Percentiles rank a stretch among this genome's conserved stretches.
Conservation (phyloP, 2,113 vertebrate genomes). For the Leuciscus idus region DNA sequence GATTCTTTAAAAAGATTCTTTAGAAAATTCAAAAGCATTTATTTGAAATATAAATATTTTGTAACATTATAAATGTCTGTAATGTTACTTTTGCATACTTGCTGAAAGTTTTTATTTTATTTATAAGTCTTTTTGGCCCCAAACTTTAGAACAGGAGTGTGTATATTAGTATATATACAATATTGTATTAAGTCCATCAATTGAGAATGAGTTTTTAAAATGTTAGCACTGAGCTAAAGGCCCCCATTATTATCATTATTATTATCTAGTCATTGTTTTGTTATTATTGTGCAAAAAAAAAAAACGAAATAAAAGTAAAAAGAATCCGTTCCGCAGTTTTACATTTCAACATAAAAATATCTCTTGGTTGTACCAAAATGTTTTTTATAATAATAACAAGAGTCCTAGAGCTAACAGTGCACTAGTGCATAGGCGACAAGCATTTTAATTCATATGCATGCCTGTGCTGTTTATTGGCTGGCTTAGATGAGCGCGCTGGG, state of each 20-base stretch:
- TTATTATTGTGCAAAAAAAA: neutral
- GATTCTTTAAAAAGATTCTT: neutral
- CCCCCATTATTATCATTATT: neutral
- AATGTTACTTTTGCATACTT: neutral
- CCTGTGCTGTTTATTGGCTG: constrained; percentile 54
- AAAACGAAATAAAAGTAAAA: neutral
- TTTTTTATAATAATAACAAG: no score
- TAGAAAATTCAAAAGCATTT: neutral
- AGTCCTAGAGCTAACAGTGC: neutral
- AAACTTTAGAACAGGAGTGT: neutral
- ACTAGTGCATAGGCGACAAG: constrained; percentile 22
- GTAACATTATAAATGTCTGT: neutral
- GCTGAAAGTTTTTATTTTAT: neutral
- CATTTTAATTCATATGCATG: constrained; percentile 42
- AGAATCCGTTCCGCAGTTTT: neutral
- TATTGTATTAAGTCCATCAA: neutral
- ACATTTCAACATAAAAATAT: neutral
- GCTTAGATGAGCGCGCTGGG: constrained; percentile 51
- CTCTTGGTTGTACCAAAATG: neutral
- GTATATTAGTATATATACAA: neutral
- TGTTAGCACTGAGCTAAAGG: neutral
- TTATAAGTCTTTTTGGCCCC: neutral
- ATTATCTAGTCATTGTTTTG: neutral
- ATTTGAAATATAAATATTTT: neutral
- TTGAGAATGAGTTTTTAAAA: neutral